These are phyloP conservation scores for Nyctalus aviator DNA, from an alignment of 2,797 vertebrate genomes.

Conservation along the genomic window DNA sequence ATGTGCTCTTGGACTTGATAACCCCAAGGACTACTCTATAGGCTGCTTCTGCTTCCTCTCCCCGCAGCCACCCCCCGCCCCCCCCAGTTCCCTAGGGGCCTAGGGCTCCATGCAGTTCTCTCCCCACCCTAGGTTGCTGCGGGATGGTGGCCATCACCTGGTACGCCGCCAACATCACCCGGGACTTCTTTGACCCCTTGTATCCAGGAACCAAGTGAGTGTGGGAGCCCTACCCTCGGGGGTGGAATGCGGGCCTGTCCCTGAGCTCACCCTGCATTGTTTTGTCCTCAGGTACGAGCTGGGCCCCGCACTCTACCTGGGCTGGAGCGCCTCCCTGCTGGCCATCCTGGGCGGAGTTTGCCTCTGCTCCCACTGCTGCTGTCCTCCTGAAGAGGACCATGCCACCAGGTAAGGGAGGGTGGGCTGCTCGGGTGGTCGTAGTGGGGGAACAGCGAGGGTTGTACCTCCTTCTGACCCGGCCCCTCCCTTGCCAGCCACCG, in stretches of 20 bases:
- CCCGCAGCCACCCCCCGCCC: too few relatives aligned
- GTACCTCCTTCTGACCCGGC: background rate
- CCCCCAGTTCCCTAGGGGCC: background rate
- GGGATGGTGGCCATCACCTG: conserved; percentile 94
- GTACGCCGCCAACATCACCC: conserved; percentile 95
- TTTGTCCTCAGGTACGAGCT: conserved; percentile 92
- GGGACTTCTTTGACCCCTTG: conserved; percentile 93
- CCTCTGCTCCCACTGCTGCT: conserved; percentile 76
- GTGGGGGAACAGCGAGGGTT: background rate
- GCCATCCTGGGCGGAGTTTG: conserved; percentile 84
- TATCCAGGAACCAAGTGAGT: conserved; percentile 92
- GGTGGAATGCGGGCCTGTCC: background rate
- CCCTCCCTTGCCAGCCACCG: conserved; percentile 25
- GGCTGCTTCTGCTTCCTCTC: background rate
- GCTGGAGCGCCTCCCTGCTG: conserved; percentile 93
- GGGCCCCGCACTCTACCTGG: conserved; percentile 94
- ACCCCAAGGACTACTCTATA: background rate
- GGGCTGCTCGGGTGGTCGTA: accelerated
- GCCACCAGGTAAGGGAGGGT: background rate
- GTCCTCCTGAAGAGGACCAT: accelerated
- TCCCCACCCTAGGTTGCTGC: conserved; percentile 88
- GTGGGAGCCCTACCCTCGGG: background rate
- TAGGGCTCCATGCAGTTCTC: background rate
- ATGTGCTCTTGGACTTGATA: background rate
- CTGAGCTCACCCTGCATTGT: conserved; percentile 10